Percentiles rank a stretch among this genome's conserved stretches.
Evolutionary conservation across 2,113 vertebrate genomes (phyloP).

Genomic region (Rhinoptilus africanus): DNA sequence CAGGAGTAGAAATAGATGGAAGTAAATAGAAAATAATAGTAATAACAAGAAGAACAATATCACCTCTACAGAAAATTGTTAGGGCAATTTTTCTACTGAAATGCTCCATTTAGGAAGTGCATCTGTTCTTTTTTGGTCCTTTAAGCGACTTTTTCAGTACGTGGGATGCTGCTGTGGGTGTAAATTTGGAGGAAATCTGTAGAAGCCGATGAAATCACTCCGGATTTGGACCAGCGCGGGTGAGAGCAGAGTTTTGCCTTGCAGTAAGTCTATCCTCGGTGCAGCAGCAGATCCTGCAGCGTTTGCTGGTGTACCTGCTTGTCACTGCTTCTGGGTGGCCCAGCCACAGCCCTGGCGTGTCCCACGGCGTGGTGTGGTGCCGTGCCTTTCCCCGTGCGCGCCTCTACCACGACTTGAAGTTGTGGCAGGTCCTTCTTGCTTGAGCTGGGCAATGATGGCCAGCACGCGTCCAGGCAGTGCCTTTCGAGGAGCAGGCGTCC

Average conservation of each 20-base stretch:
- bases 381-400: fast-evolving
- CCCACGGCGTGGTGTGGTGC: fast-evolving
- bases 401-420: neutral
- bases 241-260: neutral
- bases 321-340: neutral
- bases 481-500: fast-evolving
- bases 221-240: fast-evolving
- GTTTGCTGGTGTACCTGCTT: neutral
- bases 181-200: neutral
- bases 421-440: neutral
- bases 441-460: fast-evolving
- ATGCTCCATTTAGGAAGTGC: neutral
- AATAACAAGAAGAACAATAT: neutral
- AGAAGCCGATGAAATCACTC: neutral
- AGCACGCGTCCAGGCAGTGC: fast-evolving
- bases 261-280: fast-evolving
- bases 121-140: neutral
- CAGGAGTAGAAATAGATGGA: neutral
- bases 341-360: neutral
- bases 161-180: neutral
- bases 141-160: neutral
- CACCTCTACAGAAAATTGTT: neutral
- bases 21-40: neutral
- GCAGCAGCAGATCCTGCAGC: fast-evolving
- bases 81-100: neutral